phyloP scores from a whole-genome alignment of 2,113 vertebrate species.

The Lycaon pictus region DNA sequence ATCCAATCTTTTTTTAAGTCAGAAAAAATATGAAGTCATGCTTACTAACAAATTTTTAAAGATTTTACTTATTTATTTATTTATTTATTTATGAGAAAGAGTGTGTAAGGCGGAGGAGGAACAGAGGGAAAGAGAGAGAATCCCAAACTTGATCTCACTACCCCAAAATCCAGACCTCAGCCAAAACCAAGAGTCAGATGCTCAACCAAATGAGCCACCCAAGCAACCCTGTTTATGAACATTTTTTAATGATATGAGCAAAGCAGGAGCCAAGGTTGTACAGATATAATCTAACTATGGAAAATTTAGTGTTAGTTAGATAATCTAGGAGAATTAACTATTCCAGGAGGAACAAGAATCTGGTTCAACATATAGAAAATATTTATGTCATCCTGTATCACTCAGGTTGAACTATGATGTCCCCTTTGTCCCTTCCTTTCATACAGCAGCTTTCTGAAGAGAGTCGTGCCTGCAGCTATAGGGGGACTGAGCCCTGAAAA shows the following conservation, averaged over 20 bases:
- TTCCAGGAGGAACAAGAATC: neutral
- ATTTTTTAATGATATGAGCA: neutral
- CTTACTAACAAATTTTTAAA: neutral
- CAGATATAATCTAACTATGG: neutral
- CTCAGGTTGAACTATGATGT: neutral
- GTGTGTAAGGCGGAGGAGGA: neutral
- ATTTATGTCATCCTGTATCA: neutral
- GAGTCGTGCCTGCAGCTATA: neutral
- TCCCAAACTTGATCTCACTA: neutral
- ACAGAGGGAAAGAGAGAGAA: neutral
- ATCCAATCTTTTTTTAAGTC: slow-evolving; percentile 8
- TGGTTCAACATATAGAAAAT: neutral
- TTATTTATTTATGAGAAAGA: neutral
- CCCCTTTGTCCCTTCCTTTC: neutral
- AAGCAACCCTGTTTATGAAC: neutral
- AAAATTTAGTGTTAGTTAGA: neutral
- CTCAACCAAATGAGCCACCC: neutral
- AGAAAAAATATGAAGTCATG: slow-evolving; percentile 31
- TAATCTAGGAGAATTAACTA: neutral
- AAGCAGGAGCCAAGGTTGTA: neutral
- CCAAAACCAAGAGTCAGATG: neutral
- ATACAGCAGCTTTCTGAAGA: neutral
- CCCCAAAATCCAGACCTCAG: neutral
- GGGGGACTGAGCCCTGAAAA: neutral
- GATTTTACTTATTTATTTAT: neutral